Conservation (phyloP, 2,113 vertebrate genomes). For the Hypanus sabinus region DNA sequence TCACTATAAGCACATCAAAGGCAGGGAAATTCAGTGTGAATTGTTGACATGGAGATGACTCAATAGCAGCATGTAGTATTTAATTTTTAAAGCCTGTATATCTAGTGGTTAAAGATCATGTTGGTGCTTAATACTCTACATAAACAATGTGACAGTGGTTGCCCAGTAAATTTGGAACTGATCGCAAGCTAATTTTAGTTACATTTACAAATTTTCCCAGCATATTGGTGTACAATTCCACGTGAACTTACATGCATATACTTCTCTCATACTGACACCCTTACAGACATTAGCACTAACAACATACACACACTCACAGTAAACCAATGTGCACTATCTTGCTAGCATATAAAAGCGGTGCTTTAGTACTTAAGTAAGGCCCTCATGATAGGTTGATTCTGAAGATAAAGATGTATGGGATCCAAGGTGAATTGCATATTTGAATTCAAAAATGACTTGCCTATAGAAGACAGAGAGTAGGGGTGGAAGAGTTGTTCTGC, state of each 20-base stretch:
- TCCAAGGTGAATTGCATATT: too few species aligned
- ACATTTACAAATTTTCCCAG: neutral
- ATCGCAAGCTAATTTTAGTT: neutral
- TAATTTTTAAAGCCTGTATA: neutral
- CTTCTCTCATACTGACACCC: neutral
- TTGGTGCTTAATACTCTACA: neutral
- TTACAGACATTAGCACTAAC: neutral
- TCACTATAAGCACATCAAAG: neutral
- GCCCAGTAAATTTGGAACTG: neutral
- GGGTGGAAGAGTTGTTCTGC: too few species aligned
- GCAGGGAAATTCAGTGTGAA: neutral
- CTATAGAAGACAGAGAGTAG: too few species aligned
- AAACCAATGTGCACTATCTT: too few species aligned
- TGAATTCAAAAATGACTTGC: too few species aligned
- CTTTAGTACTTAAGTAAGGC: too few species aligned
- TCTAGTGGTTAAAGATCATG: neutral
- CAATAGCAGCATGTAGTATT: neutral
- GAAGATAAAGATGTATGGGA: too few species aligned
- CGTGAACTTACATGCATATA: neutral
- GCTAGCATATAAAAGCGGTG: neutral
- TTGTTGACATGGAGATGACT: neutral
- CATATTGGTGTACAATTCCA: neutral
- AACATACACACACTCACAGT: neutral
- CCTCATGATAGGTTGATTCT: too few species aligned
- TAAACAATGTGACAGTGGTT: neutral